Evolutionary conservation across 2,888 invertebrate genomes (phyloP), one percentile per base, ranked within the genome.

Genomic region (Imbricaverruca yamaguchii): DNA sequence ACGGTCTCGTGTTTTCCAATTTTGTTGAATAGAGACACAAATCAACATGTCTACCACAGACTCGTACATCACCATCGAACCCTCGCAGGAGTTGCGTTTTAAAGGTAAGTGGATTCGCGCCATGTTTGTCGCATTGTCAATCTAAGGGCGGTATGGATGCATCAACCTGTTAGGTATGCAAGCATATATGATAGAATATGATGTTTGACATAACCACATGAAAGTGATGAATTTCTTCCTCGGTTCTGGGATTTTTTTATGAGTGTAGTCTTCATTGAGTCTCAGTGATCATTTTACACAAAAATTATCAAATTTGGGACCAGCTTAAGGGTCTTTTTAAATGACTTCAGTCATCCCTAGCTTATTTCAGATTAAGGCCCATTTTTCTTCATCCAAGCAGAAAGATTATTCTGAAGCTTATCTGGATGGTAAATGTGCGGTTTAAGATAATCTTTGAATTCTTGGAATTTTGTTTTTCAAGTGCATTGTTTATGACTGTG

Each of bases 51-150:
- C 59, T 59, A 7, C 59, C 12, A 59, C 59, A 59, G 59, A 59
- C 59, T 13, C 59, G 15, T 13, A 59, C 88, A 90, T 96, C 89
- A 90, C 91, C 87, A 94, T 96, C 91, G 94, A 95, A 87, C 96
- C 96, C 86, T 92, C 92, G 89, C 91, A 91, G 89, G 96, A 95
- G 89, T 91, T 96, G 86, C 93, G 92, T 90, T 96, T 96, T 90
- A 91, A 92, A 91, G 95, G 96, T 95, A 90, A 92, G 92, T 74
- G 0, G 18, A 57, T n/a, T 78, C 39, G 56, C 77, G 77, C 13
- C 23, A 21, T 12, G 18, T 53, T 81, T 25, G 59, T 39, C 69
- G 11, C 15, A 8, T 67, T 39, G 39, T 39, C 39, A 39, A 39
- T 39, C 39, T 4, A 39, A 39, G 4, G 39, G 39, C 39, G 18